Conservation (phyloP, 1,140 invertebrate genomes). For the Papilio helenus region DNA sequence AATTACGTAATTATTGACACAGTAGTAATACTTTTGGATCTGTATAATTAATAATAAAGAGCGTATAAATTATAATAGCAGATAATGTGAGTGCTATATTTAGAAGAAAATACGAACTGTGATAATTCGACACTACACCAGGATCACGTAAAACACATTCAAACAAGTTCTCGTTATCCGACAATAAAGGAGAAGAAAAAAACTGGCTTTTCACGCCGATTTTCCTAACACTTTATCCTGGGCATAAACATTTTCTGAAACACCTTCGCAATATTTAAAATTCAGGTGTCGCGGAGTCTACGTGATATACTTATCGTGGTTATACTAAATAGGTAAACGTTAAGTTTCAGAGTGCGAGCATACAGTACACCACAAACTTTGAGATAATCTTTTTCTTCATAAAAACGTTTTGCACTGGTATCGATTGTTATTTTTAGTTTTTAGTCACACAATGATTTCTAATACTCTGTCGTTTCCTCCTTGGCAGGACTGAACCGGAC, state of each 20-base stretch:
- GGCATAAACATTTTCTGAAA: slow-evolving; percentile 72
- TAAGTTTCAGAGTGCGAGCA: slow-evolving; percentile 37
- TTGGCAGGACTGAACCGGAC: too few species aligned
- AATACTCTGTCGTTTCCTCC: not conserved
- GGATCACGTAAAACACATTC: slow-evolving; percentile 62
- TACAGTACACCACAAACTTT: not conserved
- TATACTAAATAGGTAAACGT: slow-evolving; percentile 61
- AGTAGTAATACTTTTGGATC: not conserved
- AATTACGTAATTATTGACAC: not conserved
- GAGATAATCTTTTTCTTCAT: too few species aligned
- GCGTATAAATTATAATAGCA: not conserved
- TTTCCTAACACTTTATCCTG: slow-evolving; percentile 64
- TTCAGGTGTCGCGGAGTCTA: slow-evolving; percentile 67
- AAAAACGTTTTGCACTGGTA: not conserved
- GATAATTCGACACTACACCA: slow-evolving; percentile 39
- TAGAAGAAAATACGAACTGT: not conserved
- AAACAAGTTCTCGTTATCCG: slow-evolving; percentile 73
- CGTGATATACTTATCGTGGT: slow-evolving; percentile 77
- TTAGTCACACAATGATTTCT: not conserved
- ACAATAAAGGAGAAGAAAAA: slow-evolving; percentile 70
- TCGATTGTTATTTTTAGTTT: not conserved
- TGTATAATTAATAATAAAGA: not conserved
- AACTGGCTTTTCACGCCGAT: slow-evolving; percentile 55
- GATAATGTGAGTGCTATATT: not conserved
- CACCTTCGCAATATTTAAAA: slow-evolving; percentile 76